phyloP scores from a whole-genome alignment of 2,113 vertebrate genomes.

The Tachuris rubrigastra region DNA sequence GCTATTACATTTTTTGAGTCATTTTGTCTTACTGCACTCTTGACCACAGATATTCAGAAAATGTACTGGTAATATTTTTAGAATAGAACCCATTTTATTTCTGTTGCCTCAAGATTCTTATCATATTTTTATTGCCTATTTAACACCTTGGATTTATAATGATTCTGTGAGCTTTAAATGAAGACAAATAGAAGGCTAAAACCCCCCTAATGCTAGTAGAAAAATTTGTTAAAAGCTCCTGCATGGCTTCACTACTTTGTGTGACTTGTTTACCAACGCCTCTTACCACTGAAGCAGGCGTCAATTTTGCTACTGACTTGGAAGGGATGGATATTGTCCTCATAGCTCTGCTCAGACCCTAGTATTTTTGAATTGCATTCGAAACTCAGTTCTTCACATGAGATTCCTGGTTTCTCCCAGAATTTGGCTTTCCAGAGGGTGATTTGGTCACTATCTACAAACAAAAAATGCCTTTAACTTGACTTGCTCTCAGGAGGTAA shows the following conservation, averaged over 20 bases:
- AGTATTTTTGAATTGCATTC: not conserved
- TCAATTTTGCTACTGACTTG: not conserved
- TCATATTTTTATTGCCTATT: not conserved
- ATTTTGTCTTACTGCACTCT: not conserved
- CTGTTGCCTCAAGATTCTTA: not conserved
- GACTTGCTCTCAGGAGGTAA: not conserved
- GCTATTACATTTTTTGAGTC: not conserved
- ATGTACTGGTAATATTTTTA: not conserved
- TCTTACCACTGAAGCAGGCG: not conserved
- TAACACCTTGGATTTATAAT: not conserved
- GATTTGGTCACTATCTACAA: not conserved
- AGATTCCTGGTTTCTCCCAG: not conserved
- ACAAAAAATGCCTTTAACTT: not conserved
- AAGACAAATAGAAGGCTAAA: not conserved
- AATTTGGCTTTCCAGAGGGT: not conserved
- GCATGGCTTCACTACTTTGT: not conserved
- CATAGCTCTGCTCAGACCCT: not conserved
- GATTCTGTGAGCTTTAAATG: not conserved
- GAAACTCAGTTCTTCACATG: not conserved
- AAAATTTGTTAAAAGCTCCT: not conserved
- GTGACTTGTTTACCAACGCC: not conserved
- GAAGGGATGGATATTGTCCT: not conserved
- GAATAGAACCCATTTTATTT: not conserved
- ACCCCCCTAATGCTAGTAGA: not conserved
- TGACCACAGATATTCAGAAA: not conserved